Evolutionary conservation across 2,113 vertebrate species (phyloP), one percentile per base, ranked within the genome.

Genomic region (Neogale vison): DNA sequence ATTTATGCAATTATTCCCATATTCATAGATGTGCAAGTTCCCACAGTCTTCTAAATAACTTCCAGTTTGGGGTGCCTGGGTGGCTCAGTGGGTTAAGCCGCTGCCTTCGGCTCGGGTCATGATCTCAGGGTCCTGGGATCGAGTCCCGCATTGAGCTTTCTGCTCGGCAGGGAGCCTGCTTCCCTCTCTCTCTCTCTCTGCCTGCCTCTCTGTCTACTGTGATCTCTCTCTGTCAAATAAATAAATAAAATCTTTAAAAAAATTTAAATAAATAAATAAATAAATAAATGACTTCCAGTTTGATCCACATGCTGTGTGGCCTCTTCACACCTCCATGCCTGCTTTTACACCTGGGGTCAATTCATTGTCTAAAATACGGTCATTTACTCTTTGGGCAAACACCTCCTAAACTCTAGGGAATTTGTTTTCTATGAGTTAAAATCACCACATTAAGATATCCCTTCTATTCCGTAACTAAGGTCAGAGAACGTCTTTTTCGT

Each of bases 391-490:
- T 77, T 86, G 12, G 26, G 10, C 1, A 92, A 65, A 80, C 36
- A 14, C 29, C 29, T 87, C 55, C 52, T 50, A 61, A 50, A 12
- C 47, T n/a, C 59, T 39, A 52, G 7, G 29, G 20, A 81, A 57
- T 81, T 83, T 69, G 55, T 89, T 93, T 92, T 14, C 50, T 85
- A 6, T 57, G 36, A 85, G 77, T 92, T 81, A 76, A 91, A 96
- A 72, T 72, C n/a, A 71, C 29, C n/a, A 34, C 45, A 21, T 74
- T 72, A 79, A 90, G 23, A 3, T 18, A 65, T 47, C 1, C 0
- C 3, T 88, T 88, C 14, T 76, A 76, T 95, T 67, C 42, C 1
- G 21, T 52, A 93, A 50, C 34, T 59, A 82, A 82, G 61, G 34
- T 36, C 59, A 34, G 14, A 93, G 11, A 65, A 18, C 31, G 5